Percentiles rank a stretch among this genome's conserved stretches.
phyloP scores from a whole-genome alignment of 92 coral and sea anemone species.

The Porites divaricata region DNA sequence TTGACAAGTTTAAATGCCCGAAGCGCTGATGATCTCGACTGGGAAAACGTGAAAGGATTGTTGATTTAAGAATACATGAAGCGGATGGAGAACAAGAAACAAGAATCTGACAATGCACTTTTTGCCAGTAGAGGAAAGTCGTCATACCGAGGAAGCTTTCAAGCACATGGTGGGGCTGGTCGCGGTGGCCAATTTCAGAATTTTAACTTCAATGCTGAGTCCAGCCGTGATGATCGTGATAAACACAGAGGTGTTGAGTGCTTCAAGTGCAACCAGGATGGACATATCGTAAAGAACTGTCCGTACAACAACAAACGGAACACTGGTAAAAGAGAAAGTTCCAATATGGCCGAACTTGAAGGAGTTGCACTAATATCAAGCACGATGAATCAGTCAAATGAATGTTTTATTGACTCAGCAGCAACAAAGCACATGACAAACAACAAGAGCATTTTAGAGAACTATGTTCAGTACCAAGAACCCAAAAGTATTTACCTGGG shows the following conservation, averaged over 20 bases:
- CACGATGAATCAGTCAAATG: constrained; percentile 24
- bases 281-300: neutral
- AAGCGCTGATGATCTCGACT: constrained; percentile 63
- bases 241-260: neutral
- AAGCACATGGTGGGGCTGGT: neutral
- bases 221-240: no score
- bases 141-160: neutral
- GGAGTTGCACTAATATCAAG: constrained; percentile 66
- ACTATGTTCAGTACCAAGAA: constrained; percentile 47
- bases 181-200: no score
- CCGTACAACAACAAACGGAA: constrained; percentile 3
- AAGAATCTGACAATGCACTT: constrained; percentile 49
- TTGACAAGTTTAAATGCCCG: constrained; percentile 65
- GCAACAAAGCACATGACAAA: constrained; percentile 66
- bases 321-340: constrained; percentile 43
- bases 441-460: constrained; percentile 40
- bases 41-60: constrained; percentile 66
- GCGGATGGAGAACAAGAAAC: constrained; percentile 45
- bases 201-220: no score
- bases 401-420: constrained; percentile 65
- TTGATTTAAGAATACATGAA: constrained; percentile 60
- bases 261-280: no score
- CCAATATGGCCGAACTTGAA: constrained; percentile 59
- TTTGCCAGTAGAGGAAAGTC: constrained; percentile 8
- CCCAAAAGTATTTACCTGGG: neutral